A percentile compares a stretch with the other conserved stretches of the same genome.
phyloP scores from a whole-genome alignment of 1,140 invertebrate genomes.

The Scaptomyza montana region DNA sequence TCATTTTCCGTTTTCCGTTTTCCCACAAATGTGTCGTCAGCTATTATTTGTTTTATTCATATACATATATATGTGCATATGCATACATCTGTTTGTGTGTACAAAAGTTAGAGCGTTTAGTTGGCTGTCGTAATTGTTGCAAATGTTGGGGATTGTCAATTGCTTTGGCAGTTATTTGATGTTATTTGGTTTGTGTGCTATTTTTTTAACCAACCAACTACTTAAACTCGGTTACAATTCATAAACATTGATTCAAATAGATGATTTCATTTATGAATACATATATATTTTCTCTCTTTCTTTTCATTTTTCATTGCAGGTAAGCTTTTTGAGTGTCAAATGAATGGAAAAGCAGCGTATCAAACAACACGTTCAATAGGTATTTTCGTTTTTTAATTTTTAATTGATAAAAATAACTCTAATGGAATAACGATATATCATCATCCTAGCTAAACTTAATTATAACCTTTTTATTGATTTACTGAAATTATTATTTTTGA shows the following conservation, averaged over 20 bases:
- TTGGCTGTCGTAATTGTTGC: slow-evolving; percentile 24
- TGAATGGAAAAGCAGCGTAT: neutral
- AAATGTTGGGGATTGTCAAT: slow-evolving; percentile 60
- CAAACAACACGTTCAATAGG: neutral
- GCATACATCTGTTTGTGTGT: neutral
- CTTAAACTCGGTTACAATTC: slow-evolving; percentile 24
- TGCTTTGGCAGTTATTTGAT: slow-evolving; percentile 48
- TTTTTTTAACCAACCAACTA: slow-evolving; percentile 41
- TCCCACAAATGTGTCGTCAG: slow-evolving; percentile 34
- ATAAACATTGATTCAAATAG: slow-evolving; percentile 42
- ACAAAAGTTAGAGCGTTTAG: neutral
- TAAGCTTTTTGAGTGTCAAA: slow-evolving; percentile 39
- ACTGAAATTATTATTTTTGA: neutral
- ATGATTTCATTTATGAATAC: slow-evolving; percentile 26
- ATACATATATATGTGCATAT: neutral
- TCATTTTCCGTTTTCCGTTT: slow-evolving; percentile 43
- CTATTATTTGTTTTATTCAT: slow-evolving; percentile 51
- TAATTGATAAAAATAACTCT: neutral
- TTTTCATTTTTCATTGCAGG: slow-evolving; percentile 51
- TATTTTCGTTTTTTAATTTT: neutral
- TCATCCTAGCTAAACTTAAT: neutral
- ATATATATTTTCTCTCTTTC: neutral
- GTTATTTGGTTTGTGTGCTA: slow-evolving; percentile 4
- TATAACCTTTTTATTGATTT: neutral
- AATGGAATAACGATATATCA: neutral